These are phyloP conservation scores for Aphelinus atriplicis DNA, from an alignment of 1,140 invertebrate genomes.

Conservation along the genomic window DNA sequence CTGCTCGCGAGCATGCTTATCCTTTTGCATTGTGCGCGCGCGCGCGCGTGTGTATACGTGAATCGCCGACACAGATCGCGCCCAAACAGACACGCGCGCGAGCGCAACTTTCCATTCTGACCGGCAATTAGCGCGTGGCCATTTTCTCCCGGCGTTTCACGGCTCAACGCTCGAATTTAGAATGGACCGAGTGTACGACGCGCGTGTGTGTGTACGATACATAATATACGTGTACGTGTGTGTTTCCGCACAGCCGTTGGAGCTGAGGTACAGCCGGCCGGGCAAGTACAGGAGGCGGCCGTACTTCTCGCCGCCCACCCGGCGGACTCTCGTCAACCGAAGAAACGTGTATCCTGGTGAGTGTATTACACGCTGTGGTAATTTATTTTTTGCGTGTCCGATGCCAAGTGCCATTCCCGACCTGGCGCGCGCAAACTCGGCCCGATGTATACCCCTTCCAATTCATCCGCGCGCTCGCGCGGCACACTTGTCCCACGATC, in stretches of 20 bases:
- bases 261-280: constrained; percentile 53
- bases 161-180: constrained; percentile 10
- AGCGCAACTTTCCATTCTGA: constrained; percentile 32
- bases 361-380: not conserved
- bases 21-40: constrained; percentile 15
- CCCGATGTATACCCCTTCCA: no score
- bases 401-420: no score
- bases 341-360: constrained; percentile 53
- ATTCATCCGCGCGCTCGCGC: no score
- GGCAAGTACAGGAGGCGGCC: constrained; percentile 48
- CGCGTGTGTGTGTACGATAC: not conserved
- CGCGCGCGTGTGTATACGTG: not conserved
- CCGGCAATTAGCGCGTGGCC: constrained; percentile 40
- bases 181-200: constrained; percentile 4
- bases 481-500: no score
- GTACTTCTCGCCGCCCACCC: constrained; percentile 42
- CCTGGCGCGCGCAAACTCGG: no score
- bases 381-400: no score
- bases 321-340: constrained; percentile 49
- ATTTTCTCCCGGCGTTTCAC: constrained; percentile 23
- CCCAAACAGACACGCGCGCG: not conserved
- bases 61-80: constrained; percentile 33
- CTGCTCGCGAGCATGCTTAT: not conserved
- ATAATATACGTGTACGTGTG: no score
- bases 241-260: constrained; percentile 52